Evolutionary conservation across 2,113 vertebrate species (phyloP).

Genomic region (Bufo bufo): DNA sequence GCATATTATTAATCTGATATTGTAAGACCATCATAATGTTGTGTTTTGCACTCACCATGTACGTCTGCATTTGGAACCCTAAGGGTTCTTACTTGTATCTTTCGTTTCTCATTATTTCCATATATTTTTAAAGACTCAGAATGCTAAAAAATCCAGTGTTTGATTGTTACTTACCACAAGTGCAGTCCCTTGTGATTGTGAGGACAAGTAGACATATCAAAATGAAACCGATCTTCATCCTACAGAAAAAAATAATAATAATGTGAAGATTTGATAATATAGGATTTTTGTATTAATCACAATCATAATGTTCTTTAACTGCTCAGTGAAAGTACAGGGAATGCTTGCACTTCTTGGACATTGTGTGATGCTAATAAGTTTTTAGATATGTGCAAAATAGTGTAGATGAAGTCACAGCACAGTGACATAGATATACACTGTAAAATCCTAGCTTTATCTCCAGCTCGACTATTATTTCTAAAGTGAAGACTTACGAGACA

Average conservation of each 20-base stretch:
- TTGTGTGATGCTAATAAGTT: neutral
- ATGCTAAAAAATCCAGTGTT: neutral
- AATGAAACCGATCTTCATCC: conserved; percentile 71
- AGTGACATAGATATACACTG: neutral
- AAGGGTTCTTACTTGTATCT: no score
- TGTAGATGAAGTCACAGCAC: neutral
- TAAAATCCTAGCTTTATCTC: neutral
- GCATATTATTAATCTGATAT: no score
- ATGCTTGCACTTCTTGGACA: neutral
- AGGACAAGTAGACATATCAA: conserved; percentile 65
- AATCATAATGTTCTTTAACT: neutral
- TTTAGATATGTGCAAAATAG: neutral
- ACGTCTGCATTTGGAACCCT: no score
- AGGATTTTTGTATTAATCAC: neutral
- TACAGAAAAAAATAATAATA: conserved; percentile 56
- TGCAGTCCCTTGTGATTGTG: conserved; percentile 52
- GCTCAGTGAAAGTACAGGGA: neutral
- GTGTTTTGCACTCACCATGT: no score
- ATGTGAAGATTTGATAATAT: neutral
- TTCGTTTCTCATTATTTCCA: no score
- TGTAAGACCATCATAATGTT: no score
- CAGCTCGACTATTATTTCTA: conserved; percentile 10
- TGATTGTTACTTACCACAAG: conserved; percentile 69
- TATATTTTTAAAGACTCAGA: no score
- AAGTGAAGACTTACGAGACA: neutral